Evolutionary conservation across 92 coral and sea anemone species (phyloP), one percentile per base, ranked within the genome.

Genomic region (Palythoa grandiflora): DNA sequence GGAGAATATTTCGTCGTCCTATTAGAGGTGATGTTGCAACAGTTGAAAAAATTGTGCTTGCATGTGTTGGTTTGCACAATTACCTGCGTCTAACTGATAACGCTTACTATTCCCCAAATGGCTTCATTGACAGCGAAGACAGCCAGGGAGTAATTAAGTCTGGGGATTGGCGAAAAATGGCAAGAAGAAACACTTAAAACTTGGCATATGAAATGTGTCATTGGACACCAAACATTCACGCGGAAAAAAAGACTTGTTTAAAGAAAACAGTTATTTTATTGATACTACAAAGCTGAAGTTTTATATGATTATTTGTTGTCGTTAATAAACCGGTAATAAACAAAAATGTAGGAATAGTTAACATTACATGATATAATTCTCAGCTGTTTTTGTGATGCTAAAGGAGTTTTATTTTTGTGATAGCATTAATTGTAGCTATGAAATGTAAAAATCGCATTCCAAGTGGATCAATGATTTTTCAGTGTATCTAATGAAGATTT

Each of bases 81-180:
- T 91, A 87, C 90, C 77, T 91, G 38, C 90, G 88, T 38, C 79
- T 79, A 40, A 87, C 93, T 36, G 76, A 87, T 59, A 87, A 87
- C 76, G 91, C 91, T 40, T 38, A 61, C 55, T 91, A 91, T 83
- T 87, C 84, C 19, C 91, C 91, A 44, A 68, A 17, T 14, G 91
- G 91, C 5, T 91, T 91, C 83, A 68, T 86, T 77, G 92, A 90
- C 66, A 38, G 75, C 70, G 91, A 91, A 75, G 93, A 87, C 57
- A 83, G 91, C 74, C 83, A 84, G 37, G 91, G 91, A 16, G 50
- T 37, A 74, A 65, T 87, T 52, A 83, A 37, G 68, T 83, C 80
- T 60, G 93, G 92, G 79, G 93, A 91, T 73, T 88, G 93, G 91
- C 21, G 93, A 83, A 87, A 68, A 36, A 89, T 89, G n/a, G n/a